Conservation (phyloP, 2,797 vertebrate species). For the Enteromius mattozi region DNA sequence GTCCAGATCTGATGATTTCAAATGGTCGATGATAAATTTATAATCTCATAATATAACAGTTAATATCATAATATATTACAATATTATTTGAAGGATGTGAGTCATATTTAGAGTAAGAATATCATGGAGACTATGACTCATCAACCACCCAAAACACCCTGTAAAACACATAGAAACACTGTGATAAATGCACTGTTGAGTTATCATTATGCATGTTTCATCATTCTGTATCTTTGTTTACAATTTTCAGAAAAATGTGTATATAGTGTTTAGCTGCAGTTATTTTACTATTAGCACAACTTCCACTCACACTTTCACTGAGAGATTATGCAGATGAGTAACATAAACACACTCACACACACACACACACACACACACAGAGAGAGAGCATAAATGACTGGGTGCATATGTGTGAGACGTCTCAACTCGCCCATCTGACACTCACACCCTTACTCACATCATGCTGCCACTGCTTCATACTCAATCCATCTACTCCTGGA, state of each 20-base stretch:
- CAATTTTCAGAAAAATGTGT: background rate
- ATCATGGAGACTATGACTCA: background rate
- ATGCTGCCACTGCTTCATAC: constrained; percentile 62
- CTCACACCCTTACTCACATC: constrained; percentile 48
- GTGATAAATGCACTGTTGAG: background rate
- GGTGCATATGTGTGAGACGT: constrained; percentile 79
- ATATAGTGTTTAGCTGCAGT: background rate
- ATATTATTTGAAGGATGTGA: background rate
- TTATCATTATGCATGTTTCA: background rate
- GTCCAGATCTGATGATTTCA: background rate
- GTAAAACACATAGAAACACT: background rate
- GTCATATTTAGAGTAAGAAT: background rate
- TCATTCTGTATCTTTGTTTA: background rate
- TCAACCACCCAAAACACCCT: background rate
- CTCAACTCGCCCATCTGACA: constrained; percentile 79
- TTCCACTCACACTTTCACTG: constrained; percentile 1
- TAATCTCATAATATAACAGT: background rate
- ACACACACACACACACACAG: constrained; percentile 52
- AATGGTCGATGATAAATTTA: background rate
- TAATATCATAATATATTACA: background rate
- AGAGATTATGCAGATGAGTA: constrained; percentile 44
- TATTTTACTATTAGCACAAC: background rate
- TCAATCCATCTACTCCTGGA: constrained; percentile 22
- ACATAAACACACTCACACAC: constrained; percentile 59
- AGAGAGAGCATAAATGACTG: constrained; percentile 54